Conservation (phyloP, 2,797 vertebrate genomes). For the Pelobates cultripes region DNA sequence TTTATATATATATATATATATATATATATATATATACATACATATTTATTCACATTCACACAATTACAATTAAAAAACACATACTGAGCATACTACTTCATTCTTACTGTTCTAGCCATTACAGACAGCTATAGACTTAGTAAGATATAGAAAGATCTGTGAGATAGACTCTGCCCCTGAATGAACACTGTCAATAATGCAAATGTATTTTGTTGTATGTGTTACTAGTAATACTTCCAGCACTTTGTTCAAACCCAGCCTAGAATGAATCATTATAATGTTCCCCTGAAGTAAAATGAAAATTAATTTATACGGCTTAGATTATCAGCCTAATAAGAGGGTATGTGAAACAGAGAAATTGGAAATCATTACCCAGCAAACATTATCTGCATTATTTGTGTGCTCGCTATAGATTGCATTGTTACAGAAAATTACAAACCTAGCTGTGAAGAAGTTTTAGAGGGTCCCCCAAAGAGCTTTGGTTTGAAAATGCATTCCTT, state of each 20-base stretch:
- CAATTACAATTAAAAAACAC: too few species aligned
- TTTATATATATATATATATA: too few species aligned
- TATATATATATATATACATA: too few species aligned
- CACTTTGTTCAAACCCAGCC: slow-evolving; percentile 71
- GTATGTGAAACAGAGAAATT: slow-evolving; percentile 84
- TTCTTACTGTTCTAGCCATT: too few species aligned
- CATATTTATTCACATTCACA: too few species aligned
- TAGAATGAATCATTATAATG: slow-evolving; percentile 90
- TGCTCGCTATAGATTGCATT: slow-evolving; percentile 79
- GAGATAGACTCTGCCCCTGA: too few species aligned
- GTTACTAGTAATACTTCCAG: neutral
- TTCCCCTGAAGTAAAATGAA: slow-evolving; percentile 87
- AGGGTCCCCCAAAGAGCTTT: slow-evolving; percentile 78
- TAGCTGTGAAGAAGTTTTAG: slow-evolving; percentile 77
- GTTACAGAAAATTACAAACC: slow-evolving; percentile 81
- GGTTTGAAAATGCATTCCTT: slow-evolving; percentile 83
- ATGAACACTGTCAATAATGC: too few species aligned
- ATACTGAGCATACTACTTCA: too few species aligned
- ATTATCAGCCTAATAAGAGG: slow-evolving; percentile 87
- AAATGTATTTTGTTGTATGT: neutral
- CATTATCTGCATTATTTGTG: slow-evolving; percentile 90
- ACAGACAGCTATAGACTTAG: too few species aligned
- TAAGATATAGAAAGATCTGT: too few species aligned
- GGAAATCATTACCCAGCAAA: slow-evolving; percentile 90
- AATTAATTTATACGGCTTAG: slow-evolving; percentile 88